Percentiles rank a stretch among this genome's conserved stretches.
These are phyloP conservation scores for Esperia sulphurella DNA, from an alignment of 2,888 invertebrate genomes.

Conservation along the genomic window DNA sequence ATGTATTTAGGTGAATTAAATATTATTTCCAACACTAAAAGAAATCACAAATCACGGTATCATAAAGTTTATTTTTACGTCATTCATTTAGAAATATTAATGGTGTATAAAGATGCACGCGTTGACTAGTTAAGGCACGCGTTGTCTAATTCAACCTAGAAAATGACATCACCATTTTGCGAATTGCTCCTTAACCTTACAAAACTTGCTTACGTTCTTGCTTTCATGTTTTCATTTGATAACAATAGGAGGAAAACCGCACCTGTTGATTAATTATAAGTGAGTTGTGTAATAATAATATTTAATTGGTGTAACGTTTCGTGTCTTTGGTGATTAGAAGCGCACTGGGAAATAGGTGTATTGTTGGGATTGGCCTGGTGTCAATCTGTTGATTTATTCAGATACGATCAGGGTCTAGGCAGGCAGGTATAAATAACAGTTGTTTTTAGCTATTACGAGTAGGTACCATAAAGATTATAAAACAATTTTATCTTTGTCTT, in stretches of 20 bases:
- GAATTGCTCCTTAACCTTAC: too few species aligned
- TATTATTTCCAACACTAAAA: too few species aligned
- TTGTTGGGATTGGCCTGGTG: background rate
- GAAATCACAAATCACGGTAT: too few species aligned
- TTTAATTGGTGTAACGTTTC: conserved; percentile 38
- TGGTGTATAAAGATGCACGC: too few species aligned
- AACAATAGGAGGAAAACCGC: conserved; percentile 34
- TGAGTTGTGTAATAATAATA: conserved; percentile 30
- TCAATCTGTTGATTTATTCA: conserved; percentile 1
- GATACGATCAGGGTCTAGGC: conserved; percentile 1
- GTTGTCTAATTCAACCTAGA: too few species aligned
- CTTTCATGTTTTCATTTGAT: conserved; percentile 1
- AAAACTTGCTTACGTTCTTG: background rate
- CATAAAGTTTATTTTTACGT: too few species aligned
- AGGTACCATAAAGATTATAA: background rate
- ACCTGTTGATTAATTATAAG: conserved; percentile 20
- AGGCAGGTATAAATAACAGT: background rate
- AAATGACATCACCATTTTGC: too few species aligned
- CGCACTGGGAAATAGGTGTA: background rate
- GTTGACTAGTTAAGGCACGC: too few species aligned
- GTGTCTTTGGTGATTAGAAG: conserved; percentile 26
- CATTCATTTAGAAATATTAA: too few species aligned
- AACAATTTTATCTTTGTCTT: too few species aligned
- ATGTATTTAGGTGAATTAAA: too few species aligned
- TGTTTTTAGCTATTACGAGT: too few species aligned